These are phyloP conservation scores for Hafferia zeledoni DNA, from an alignment of 2,797 vertebrate genomes.

Conservation along the genomic window DNA sequence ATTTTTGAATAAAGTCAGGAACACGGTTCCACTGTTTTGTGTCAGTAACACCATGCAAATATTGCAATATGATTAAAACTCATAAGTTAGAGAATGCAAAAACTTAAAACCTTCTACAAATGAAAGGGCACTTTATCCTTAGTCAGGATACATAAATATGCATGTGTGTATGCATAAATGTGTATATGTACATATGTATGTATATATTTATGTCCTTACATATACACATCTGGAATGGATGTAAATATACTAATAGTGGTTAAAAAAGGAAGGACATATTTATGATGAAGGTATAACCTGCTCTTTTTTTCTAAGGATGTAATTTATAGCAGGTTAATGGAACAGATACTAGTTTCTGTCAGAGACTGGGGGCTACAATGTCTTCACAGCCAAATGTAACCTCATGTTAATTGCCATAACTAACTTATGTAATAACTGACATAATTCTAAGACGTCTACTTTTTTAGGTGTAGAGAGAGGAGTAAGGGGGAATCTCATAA, in stretches of 20 bases:
- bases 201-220: background rate
- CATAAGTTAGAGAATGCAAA: background rate
- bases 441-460: background rate
- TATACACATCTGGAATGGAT: background rate
- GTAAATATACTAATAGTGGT: background rate
- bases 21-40: background rate
- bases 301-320: background rate
- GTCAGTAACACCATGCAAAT: background rate
- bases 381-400: background rate
- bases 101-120: background rate
- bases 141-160: background rate
- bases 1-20: background rate
- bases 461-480: background rate
- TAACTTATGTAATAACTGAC: background rate
- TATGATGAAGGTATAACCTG: background rate
- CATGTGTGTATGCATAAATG: background rate
- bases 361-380: background rate
- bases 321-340: background rate
- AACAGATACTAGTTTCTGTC: background rate
- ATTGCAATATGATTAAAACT: background rate
- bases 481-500: background rate
- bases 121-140: background rate
- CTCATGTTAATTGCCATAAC: background rate
- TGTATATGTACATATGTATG: background rate
- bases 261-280: background rate